Base-by-base conservation (phyloP, 2,797 vertebrate species). In the Pelodytes ibericus region DNA sequence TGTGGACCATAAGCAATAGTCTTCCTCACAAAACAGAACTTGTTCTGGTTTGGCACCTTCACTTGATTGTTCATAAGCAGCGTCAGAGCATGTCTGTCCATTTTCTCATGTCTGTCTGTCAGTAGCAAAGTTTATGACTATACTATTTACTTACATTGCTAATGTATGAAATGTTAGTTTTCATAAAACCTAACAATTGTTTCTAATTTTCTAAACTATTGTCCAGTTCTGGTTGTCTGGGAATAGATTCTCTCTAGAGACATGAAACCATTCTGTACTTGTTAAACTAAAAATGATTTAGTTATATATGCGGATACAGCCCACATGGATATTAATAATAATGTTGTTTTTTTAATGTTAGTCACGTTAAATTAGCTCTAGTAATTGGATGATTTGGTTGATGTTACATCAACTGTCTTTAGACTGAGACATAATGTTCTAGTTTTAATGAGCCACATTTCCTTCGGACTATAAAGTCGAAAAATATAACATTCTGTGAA, bases 391-490 rank as follows among this genome's bases (percentile, higher is more conserved):
- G 41, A 78, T 77, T 24, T 68, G 30, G 20, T 62, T 62, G 27
- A 13, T 25, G 29, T 68, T 29, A 73, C 70, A 57, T 79, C 30
- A 72, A 31, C 41, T 61, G 3, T 51, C 70, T 61, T 70, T 63
- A 61, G 61, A 8, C 16, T 9, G 27, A 59, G 29, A 68, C 44
- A 16, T 64, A 79, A 79, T 79, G 76, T 73, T 73, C 70, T 36
- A 41, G 63, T 47, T 57, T 53, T 72, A 53, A 56, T 59, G 36
- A 78, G 3, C 58, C 25, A 25, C 71, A 72, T 70, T 86, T 85
- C 80, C 86, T 80, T 80, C 47, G 2, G 79, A 56, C 20, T 80
- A 81, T 67, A 80, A 79, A 65, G 24, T 24, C 24, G 2, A 22
- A 25, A 53, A 13, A 67, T 29, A 63, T 59, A 29, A 16, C n/a